Evolutionary conservation across 2,888 invertebrate species (phyloP).

Genomic region (Sinodicranocentrus sp.): DNA sequence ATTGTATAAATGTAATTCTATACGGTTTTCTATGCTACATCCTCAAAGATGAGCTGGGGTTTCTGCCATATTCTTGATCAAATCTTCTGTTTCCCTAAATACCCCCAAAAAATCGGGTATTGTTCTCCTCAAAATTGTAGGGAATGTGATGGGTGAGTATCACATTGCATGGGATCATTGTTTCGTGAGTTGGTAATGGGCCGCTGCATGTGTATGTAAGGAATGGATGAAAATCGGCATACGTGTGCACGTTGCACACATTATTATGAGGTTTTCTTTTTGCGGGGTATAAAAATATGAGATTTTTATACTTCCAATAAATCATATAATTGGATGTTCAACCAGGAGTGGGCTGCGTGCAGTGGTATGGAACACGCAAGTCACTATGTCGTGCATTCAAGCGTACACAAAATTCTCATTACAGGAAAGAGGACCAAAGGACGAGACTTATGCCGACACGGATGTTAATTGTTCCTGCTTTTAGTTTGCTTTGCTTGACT

Average conservation of each 20-base stretch:
- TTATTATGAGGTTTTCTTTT: no score
- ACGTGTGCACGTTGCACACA: no score
- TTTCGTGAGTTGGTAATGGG: no score
- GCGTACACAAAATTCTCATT: background rate
- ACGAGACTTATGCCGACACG: slow-evolving; percentile 60
- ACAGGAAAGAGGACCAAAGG: slow-evolving; percentile 56
- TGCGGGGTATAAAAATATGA: no score
- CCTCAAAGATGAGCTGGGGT: background rate
- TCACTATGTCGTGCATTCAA: slow-evolving; percentile 31
- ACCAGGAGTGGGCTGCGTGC: background rate
- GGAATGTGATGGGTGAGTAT: no score
- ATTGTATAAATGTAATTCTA: slow-evolving; percentile 31
- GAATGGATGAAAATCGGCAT: no score
- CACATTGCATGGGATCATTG: background rate
- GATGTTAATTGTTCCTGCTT: slow-evolving; percentile 53
- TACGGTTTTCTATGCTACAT: background rate
- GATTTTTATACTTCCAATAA: slow-evolving; percentile 20
- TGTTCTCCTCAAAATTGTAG: background rate
- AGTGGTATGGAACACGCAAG: slow-evolving; percentile 28
- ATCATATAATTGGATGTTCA: slow-evolving; percentile 38
- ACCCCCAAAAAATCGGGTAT: background rate
- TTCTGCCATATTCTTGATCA: background rate
- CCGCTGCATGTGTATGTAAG: no score
- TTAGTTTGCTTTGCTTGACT: slow-evolving; percentile 20
- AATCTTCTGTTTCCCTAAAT: background rate